Evolutionary conservation across 2,888 invertebrate genomes (phyloP), one percentile per base, ranked within the genome.

Genomic region (Drosophila limbata): DNA sequence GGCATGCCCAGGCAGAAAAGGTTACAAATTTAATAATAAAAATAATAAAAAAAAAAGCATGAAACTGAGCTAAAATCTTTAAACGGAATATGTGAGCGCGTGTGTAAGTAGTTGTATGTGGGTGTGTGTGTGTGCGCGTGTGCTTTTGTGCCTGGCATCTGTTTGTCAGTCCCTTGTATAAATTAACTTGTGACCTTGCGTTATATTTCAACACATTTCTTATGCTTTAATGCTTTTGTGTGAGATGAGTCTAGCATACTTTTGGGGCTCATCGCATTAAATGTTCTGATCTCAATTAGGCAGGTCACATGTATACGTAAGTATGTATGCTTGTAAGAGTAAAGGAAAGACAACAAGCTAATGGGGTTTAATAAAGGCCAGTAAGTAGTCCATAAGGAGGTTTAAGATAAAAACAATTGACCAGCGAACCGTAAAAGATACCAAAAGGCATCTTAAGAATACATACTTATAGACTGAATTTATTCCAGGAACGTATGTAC

Each of bases 181-280:
- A 84, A 88, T 84, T 86, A 86, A 63, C 84, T 71, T 75, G 77
- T 79, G 84, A 85, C 85, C 85, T 87, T 85, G 85, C 53, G 63
- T 44, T 65, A 63, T 67, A 79, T 73, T 81, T 79, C 64, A 67
- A 71, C 77, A 85, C 69, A 71, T 66, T 83, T 79, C 71, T 62
- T 74, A 73, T 70, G 86, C 80, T 84, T 84, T 83, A 88, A 83
- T 88, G 76, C 73, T 51, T 55, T 56, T 6, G 45, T 56, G 57
- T 15, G 47, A 45, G 17, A 21, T 40, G 8, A 64, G 53, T 63
- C 47, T 44, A 66, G 68, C 52, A 63, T 47, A 60, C 61, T 60
- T 79, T 70, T 64, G 33, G 57, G 59, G 15, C 15, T 39, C 40
- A 65, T 21, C 48, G 17, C 62, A 65, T 74, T 74, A 74, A 74